These are phyloP conservation scores for Luehdorfia chinensis DNA, from an alignment of 1,140 invertebrate species.

Conservation along the genomic window DNA sequence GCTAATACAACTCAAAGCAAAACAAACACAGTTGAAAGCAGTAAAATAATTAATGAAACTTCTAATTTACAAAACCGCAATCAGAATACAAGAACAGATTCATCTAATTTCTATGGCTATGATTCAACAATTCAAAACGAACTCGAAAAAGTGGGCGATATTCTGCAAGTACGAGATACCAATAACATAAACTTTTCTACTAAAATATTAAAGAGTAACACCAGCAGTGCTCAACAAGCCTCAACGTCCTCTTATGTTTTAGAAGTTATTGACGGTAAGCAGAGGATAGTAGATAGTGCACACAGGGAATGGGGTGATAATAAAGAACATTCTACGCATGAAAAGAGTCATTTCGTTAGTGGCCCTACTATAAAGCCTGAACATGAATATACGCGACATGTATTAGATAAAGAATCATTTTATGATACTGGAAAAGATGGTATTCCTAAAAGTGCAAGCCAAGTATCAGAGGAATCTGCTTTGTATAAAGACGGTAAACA, in stretches of 20 bases:
- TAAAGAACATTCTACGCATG: conserved; percentile 72
- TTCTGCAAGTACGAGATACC: conserved; percentile 53
- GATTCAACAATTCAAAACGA: conserved; percentile 63
- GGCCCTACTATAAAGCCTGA: conserved; percentile 76
- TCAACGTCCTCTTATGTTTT: conserved; percentile 77
- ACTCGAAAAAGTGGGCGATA: conserved; percentile 60
- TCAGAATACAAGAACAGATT: conserved; percentile 52
- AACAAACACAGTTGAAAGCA: conserved; percentile 16
- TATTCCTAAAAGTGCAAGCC: conserved; percentile 57
- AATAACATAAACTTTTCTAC: conserved; percentile 63
- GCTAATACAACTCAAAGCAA: conserved; percentile 5
- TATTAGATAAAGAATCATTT: conserved; percentile 72
- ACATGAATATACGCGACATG: conserved; percentile 75
- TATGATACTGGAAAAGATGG: conserved; percentile 78
- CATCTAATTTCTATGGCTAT: conserved; percentile 68
- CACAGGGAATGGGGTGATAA: conserved; percentile 77
- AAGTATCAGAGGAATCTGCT: conserved; percentile 60
- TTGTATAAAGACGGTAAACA: conserved; percentile 66
- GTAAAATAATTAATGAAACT: conserved; percentile 27
- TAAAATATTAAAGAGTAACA: conserved; percentile 69
- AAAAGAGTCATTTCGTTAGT: conserved; percentile 65
- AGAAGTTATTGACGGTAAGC: conserved; percentile 79
- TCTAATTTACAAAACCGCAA: conserved; percentile 35
- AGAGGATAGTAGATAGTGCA: conserved; percentile 75
- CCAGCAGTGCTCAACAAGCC: conserved; percentile 69